Conservation (phyloP, 2,113 vertebrate genomes). For the Dasypus novemcinctus region DNA sequence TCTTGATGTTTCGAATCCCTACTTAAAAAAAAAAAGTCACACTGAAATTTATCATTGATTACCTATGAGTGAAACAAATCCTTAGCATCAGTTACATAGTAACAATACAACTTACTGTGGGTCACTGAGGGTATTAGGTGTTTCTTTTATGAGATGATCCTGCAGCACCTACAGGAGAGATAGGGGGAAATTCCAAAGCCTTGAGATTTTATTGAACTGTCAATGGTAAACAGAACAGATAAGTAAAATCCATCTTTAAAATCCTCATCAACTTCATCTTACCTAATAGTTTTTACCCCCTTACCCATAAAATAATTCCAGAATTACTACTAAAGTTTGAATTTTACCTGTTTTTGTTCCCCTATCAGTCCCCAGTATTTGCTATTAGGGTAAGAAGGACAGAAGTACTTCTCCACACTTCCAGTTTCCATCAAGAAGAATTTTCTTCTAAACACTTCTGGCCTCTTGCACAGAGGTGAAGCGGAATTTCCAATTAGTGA, state of each 20-base stretch:
- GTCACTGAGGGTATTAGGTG: slow-evolving; percentile 94
- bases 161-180: slow-evolving; percentile 88
- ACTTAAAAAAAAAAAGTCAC: background rate
- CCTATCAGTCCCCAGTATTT: background rate
- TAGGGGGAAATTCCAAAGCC: background rate
- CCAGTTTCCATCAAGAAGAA: background rate
- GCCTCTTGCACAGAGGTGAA: background rate
- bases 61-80: background rate
- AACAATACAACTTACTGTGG: slow-evolving; percentile 87
- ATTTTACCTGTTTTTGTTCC: background rate
- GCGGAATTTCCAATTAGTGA: background rate
- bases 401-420: background rate
- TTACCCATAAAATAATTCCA: background rate
- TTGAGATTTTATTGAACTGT: background rate
- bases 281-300: background rate
- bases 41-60: background rate
- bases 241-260: background rate
- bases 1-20: background rate
- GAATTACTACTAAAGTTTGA: background rate
- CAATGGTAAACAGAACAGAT: background rate
- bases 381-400: background rate
- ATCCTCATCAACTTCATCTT: background rate
- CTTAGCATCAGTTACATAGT: background rate
- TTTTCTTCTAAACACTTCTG: background rate
- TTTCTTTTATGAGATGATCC: slow-evolving; percentile 96